These are phyloP conservation scores for Cephalopholis sonnerati DNA, from an alignment of 2,113 vertebrate species.

Conservation along the genomic window DNA sequence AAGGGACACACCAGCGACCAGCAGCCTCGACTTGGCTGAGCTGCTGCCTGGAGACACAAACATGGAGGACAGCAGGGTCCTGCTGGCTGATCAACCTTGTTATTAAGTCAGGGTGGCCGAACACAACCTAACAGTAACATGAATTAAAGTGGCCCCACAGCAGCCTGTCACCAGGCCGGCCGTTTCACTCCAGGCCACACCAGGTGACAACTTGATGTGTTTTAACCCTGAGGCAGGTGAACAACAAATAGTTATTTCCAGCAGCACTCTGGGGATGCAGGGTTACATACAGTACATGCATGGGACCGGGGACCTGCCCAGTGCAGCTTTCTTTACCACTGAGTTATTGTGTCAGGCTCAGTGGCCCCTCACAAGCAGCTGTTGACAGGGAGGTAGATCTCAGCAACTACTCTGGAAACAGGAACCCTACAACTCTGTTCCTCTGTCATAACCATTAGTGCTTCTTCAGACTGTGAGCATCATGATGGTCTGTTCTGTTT, in stretches of 20 bases:
- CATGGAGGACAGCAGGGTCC: conserved; percentile 55
- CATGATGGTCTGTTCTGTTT: neutral
- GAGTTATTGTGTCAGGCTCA: neutral
- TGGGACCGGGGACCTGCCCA: conserved; percentile 3
- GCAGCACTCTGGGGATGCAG: conserved; percentile 20
- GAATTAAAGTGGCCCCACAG: conserved; percentile 66
- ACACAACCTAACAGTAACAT: conserved; percentile 60
- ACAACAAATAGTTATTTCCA: conserved; percentile 42
- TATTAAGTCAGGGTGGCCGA: conserved; percentile 69
- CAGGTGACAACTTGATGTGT: conserved; percentile 33
- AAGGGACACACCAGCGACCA: conserved; percentile 4
- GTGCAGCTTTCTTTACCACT: conserved; percentile 10
- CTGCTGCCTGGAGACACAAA: conserved; percentile 32
- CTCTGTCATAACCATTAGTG: neutral
- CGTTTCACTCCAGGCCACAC: conserved; percentile 55
- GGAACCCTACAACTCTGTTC: neutral
- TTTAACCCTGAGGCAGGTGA: conserved; percentile 39
- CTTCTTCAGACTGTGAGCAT: neutral
- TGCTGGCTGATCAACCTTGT: conserved; percentile 72
- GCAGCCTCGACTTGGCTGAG: neutral
- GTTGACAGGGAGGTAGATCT: neutral
- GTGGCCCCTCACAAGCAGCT: conserved; percentile 6
- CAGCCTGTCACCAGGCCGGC: conserved; percentile 22
- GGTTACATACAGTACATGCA: conserved; percentile 7
- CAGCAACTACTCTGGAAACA: neutral